Base-by-base conservation (phyloP, 2,113 vertebrate species). In the Aspiorhynchus laticeps region DNA sequence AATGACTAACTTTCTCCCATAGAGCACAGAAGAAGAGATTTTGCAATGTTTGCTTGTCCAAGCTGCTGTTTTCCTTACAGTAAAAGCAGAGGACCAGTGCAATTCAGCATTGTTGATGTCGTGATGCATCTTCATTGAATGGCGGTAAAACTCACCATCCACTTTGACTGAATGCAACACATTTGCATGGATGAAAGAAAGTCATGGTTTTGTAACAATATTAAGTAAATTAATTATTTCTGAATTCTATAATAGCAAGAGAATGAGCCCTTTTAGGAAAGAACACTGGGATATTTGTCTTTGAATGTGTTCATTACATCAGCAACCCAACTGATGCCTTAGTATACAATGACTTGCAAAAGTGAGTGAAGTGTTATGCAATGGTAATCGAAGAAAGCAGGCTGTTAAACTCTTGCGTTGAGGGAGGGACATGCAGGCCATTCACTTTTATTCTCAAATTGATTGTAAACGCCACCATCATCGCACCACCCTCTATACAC, bases 301-400 rank as follows among this genome's bases (percentile, higher is more conserved):
- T 41, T 6, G 31, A 41, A 2, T 46, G 26, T 85, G 84, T 67
- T 17, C 61, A 41, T 78, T 26, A 28, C 19, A 73, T 73, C 69
- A 41, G 36, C 9, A 73, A 11, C 33, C 33, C 69, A 36, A 69
- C 65, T 36, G 69, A 73, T 65, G 17, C 1, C 19, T 43, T 48
- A 26, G 46, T 67, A 56, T 69, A 81, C 81, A 87, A n/a, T 89
- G 85, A 85, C 77, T 87, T 89, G 86, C 88, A 85, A 26, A 89
- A 81, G n/a, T n/a, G n/a, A 81, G 14, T 53, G 28, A 24, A 38
- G 46, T 4, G 19, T 89, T 89, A 14, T 51, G 73, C 51, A 89
- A 87, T 31, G 36, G 24, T 15, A 15, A 19, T 33, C 7, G 24
- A 59, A 43, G 36, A 77, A 80, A 67, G 48, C 76, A 36, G 79